phyloP scores from a whole-genome alignment of 2,888 invertebrate genomes.

The Ornithoptera alexandrae region DNA sequence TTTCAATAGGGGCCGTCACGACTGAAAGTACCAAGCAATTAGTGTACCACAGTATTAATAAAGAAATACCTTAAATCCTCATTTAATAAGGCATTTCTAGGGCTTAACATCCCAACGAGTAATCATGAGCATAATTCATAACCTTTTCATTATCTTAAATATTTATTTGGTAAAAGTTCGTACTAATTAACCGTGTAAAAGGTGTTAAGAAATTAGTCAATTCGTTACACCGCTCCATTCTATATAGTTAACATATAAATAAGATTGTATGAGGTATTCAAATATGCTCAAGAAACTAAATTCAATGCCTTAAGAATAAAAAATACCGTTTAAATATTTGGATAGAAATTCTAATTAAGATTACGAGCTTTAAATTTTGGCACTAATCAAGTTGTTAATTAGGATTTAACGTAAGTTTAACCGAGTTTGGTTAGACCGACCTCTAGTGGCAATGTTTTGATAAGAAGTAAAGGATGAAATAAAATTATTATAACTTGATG shows the following conservation, averaged over 20 bases:
- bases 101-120: conserved; percentile 36
- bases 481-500: no score
- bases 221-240: conserved; percentile 4
- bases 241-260: conserved; percentile 31
- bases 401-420: conserved; percentile 54
- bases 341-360: conserved; percentile 75
- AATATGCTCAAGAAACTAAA: conserved; percentile 34
- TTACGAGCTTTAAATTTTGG: conserved; percentile 69
- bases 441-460: conserved; percentile 28
- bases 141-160: conserved; percentile 34
- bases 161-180: conserved; percentile 28
- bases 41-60: conserved; percentile 61
- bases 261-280: conserved; percentile 35
- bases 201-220: conserved; percentile 29
- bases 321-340: conserved; percentile 48
- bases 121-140: conserved; percentile 37
- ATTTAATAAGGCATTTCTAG: conserved; percentile 55
- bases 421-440: conserved; percentile 30
- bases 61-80: conserved; percentile 62
- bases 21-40: conserved; percentile 60
- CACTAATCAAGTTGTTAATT: conserved; percentile 74
- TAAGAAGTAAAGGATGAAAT: conserved; percentile 27
- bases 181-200: conserved; percentile 32
- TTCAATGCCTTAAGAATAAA: conserved; percentile 19
- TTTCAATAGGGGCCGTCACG: conserved; percentile 47